These are phyloP conservation scores for Ectemnius cavifrons DNA, from an alignment of 2,888 invertebrate species.

Conservation along the genomic window DNA sequence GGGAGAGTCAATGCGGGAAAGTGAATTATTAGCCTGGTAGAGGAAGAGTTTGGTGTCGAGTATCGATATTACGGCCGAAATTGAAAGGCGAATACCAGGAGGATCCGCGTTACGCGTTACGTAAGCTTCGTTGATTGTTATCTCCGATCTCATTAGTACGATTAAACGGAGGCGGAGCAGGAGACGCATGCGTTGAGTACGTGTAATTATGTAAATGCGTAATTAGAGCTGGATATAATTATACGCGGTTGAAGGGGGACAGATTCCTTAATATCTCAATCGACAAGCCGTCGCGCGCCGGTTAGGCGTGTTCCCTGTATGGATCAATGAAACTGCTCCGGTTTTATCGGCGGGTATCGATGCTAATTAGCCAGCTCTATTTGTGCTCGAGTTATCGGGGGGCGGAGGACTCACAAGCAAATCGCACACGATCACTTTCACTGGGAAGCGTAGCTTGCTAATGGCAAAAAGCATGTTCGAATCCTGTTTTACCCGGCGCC, in stretches of 20 bases:
- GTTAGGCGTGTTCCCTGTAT: conserved; percentile 29
- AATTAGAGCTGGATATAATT: conserved; percentile 55
- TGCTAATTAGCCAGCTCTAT: conserved; percentile 43
- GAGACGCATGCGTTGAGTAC: conserved; percentile 22
- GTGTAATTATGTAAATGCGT: conserved; percentile 60
- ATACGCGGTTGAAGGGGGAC: conserved; percentile 42
- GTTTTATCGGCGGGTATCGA: conserved; percentile 29
- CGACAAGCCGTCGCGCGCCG: conserved; percentile 41
- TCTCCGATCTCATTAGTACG: conserved; percentile 57
- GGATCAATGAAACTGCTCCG: conserved; percentile 45
- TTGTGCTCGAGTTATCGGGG: neutral
- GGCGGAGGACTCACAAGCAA: neutral
- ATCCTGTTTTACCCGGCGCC: neutral
- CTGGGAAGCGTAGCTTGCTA: conserved; percentile 17
- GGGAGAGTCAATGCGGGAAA: neutral
- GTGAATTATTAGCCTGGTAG: conserved; percentile 14
- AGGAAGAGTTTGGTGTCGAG: conserved; percentile 31
- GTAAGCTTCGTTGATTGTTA: conserved; percentile 50
- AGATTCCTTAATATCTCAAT: conserved; percentile 57
- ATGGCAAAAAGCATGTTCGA: neutral
- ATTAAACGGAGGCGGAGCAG: conserved; percentile 30
- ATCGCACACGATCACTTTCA: conserved; percentile 7
- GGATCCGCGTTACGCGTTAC: conserved; percentile 21
- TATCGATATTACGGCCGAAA: conserved; percentile 25
- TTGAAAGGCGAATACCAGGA: conserved; percentile 23